Evolutionary conservation across 2,888 invertebrate species (phyloP).

Genomic region (Scotopteryx bipunctaria): DNA sequence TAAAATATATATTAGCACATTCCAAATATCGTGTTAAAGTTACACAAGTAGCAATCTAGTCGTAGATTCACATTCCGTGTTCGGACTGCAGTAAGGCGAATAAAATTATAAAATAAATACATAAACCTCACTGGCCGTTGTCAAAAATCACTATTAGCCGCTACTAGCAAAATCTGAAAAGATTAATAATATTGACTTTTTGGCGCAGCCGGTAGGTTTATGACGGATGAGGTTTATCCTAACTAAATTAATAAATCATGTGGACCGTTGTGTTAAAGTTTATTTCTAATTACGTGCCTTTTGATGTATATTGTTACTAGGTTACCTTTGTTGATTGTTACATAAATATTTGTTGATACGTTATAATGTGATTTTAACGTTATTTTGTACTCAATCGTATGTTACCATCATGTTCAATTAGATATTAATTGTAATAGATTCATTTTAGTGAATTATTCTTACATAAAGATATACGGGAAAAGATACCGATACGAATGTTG

Average conservation of each 20-base stretch:
- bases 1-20: slow-evolving; percentile 39
- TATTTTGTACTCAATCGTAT: slow-evolving; percentile 25
- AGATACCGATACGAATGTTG: too few species aligned
- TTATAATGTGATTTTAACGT: slow-evolving; percentile 15
- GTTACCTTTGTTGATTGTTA: slow-evolving; percentile 50
- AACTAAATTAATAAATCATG: slow-evolving; percentile 18
- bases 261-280: slow-evolving; percentile 53
- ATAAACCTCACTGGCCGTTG: slow-evolving; percentile 4
- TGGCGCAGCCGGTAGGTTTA: slow-evolving; percentile 21
- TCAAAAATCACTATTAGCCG: too few species aligned
- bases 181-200: neutral
- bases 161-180: too few species aligned
- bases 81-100: slow-evolving; percentile 43
- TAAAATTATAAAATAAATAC: slow-evolving; percentile 2
- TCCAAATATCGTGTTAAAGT: slow-evolving; percentile 11
- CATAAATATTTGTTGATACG: slow-evolving; percentile 37
- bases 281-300: slow-evolving; percentile 61
- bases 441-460: too few species aligned
- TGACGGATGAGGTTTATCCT: slow-evolving; percentile 11
- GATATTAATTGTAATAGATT: neutral
- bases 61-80: slow-evolving; percentile 46
- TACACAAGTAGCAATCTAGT: slow-evolving; percentile 31
- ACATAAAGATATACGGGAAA: too few species aligned
- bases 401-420: slow-evolving; percentile 5
- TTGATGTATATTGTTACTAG: slow-evolving; percentile 37